Evolutionary conservation across 2,113 vertebrate species (phyloP).

Genomic region (Campylomormyrus tamandua): DNA sequence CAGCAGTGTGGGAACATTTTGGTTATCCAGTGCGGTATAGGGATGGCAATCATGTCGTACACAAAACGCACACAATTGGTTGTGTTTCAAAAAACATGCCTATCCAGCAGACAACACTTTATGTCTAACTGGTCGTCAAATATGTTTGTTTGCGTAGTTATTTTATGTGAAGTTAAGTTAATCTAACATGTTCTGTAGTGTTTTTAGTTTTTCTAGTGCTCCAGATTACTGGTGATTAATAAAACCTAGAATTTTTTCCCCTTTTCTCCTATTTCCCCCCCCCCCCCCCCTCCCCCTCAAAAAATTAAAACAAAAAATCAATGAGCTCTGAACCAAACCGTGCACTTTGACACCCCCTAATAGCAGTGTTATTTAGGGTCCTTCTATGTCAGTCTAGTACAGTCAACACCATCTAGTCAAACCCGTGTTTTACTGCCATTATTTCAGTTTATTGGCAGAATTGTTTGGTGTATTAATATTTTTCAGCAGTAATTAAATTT

Average conservation of each 20-base stretch:
- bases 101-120: background rate
- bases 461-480: background rate
- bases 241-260: background rate
- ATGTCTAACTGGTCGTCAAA: background rate
- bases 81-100: background rate
- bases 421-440: background rate
- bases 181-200: background rate
- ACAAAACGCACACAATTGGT: background rate
- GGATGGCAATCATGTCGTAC: background rate
- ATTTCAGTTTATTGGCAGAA: background rate
- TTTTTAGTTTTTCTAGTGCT: background rate
- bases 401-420: background rate
- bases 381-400: background rate
- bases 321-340: background rate
- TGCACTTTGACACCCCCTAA: background rate
- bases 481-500: no score
- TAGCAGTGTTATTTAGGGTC: background rate
- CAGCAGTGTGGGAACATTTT: background rate
- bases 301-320: background rate
- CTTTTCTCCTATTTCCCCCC: background rate
- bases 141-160: background rate
- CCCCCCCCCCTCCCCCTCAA: background rate
- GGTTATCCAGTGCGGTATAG: background rate
- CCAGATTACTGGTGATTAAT: background rate
- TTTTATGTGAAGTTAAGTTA: background rate